Conservation (phyloP, 2,888 invertebrate species). For the Tuberolachnus salignus region DNA sequence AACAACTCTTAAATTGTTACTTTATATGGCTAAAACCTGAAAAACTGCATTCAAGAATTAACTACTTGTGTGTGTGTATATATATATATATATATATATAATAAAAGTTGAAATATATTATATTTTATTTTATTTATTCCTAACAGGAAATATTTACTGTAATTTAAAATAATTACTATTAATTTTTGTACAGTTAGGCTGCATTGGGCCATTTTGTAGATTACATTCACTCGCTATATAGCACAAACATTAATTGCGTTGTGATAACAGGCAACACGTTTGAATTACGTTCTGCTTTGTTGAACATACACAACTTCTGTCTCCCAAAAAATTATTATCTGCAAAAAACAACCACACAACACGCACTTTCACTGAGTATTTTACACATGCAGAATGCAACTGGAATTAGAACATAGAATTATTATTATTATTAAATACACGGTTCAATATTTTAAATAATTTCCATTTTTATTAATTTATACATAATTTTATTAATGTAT, state of each 20-base stretch:
- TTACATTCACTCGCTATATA: neutral
- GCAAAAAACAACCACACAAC: neutral
- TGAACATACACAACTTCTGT: neutral
- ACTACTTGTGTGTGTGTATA: too few species aligned
- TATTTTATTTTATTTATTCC: too few species aligned
- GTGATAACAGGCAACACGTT: constrained; percentile 12
- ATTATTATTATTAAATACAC: constrained; percentile 18
- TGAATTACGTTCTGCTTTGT: constrained; percentile 17
- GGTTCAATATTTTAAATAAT: constrained; percentile 28
- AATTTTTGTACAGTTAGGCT: neutral
- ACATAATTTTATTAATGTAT: constrained; percentile 36
- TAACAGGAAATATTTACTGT: too few species aligned
- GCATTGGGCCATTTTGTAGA: neutral
- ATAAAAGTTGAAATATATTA: too few species aligned
- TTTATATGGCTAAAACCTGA: too few species aligned
- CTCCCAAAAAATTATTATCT: constrained; percentile 21
- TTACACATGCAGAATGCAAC: neutral
- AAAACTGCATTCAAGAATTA: too few species aligned
- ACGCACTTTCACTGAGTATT: constrained; percentile 24
- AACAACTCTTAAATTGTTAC: too few species aligned
- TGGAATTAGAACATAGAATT: neutral
- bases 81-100: too few species aligned
- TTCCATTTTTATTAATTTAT: constrained; percentile 51
- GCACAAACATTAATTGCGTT: neutral
- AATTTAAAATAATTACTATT: too few species aligned